Evolutionary conservation across 2,797 vertebrate species (phyloP).

Genomic region (Molossus alvarezi): DNA sequence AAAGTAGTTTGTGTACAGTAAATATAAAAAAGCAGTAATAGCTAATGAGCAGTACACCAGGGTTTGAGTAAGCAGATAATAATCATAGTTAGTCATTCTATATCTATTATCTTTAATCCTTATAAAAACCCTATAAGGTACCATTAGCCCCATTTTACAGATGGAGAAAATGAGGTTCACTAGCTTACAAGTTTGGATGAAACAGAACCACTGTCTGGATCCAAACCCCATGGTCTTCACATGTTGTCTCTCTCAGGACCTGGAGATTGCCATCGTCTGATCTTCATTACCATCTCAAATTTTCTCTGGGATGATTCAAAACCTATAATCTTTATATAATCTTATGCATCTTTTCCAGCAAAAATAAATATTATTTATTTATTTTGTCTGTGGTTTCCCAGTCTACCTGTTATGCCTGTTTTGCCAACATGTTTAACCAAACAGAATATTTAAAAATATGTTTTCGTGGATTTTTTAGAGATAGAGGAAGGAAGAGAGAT

Average conservation of each 20-base stretch:
- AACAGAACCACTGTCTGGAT: slow-evolving; percentile 53
- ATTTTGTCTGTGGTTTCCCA: not conserved
- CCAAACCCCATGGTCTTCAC: not conserved
- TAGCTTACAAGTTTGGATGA: not conserved
- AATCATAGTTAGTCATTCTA: slow-evolving; percentile 52
- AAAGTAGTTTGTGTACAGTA: slow-evolving; percentile 19
- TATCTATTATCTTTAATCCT: slow-evolving; percentile 38
- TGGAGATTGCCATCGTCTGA: slow-evolving; percentile 20
- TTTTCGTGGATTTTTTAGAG: too few species aligned
- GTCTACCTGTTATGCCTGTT: slow-evolving; percentile 16
- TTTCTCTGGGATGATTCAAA: slow-evolving; percentile 54
- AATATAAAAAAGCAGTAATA: slow-evolving; percentile 53
- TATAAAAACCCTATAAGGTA: slow-evolving; percentile 47
- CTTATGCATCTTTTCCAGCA: slow-evolving; percentile 42
- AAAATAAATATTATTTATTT: slow-evolving; percentile 67
- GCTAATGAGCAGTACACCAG: slow-evolving; percentile 27
- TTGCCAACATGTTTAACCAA: slow-evolving; percentile 23
- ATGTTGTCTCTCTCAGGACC: not conserved
- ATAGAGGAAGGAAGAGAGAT: too few species aligned
- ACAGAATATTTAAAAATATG: not conserved
- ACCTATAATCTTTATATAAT: slow-evolving; percentile 44
- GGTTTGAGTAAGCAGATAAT: slow-evolving; percentile 61
- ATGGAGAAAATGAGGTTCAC: slow-evolving; percentile 45
- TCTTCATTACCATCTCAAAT: not conserved
- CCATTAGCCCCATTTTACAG: slow-evolving; percentile 61